These are phyloP conservation scores for Lithophane socia DNA, from an alignment of 2,888 invertebrate species.

Conservation along the genomic window DNA sequence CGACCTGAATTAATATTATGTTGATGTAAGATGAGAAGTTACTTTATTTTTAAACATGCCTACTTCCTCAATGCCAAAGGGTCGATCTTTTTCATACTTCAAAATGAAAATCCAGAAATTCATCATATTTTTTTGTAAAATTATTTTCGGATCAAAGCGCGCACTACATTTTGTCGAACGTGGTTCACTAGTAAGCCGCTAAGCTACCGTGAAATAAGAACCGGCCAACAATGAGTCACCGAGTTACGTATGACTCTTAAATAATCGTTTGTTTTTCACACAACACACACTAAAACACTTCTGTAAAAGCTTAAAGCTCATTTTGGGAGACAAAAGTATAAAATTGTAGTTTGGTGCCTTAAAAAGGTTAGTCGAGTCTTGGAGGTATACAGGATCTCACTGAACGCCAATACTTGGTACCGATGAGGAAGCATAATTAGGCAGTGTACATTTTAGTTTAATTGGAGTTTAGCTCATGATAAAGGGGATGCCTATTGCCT, in stretches of 20 bases:
- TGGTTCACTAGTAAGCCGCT: constrained; percentile 68
- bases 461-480: background rate
- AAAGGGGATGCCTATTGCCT: background rate
- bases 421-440: background rate
- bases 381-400: too few relatives aligned
- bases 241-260: constrained; percentile 80
- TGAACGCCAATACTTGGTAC: background rate
- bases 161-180: constrained; percentile 65
- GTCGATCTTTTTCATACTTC: background rate
- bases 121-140: background rate
- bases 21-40: constrained; percentile 4
- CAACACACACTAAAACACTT: constrained; percentile 47
- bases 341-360: background rate
- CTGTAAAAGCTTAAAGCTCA: constrained; percentile 35
- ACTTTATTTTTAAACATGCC: constrained; percentile 14
- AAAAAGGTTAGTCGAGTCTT: background rate
- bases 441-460: background rate
- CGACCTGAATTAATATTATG: constrained; percentile 19
- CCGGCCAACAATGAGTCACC: constrained; percentile 80
- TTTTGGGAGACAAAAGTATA: constrained; percentile 6
- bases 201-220: constrained; percentile 87
- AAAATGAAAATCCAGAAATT: background rate
- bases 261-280: constrained; percentile 70
- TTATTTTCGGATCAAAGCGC: constrained; percentile 30
- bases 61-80: constrained; percentile 3